Conservation (phyloP, 2,113 vertebrate species). For the Fulica atra region DNA sequence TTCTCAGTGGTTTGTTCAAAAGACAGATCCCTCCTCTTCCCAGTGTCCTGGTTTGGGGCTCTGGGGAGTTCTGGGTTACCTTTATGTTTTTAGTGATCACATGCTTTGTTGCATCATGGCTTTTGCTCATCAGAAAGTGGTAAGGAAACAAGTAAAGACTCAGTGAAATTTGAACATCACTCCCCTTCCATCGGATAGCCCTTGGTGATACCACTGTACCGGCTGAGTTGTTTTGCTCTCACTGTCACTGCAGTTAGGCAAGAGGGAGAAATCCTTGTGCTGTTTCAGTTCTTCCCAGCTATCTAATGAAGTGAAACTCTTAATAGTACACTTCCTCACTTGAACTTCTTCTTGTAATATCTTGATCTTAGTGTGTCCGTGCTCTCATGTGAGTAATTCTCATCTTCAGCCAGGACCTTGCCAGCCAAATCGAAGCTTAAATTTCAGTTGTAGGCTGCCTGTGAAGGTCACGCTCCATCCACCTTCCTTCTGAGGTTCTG, state of each 20-base stretch:
- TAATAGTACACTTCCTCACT: not conserved
- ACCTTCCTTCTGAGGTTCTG: not conserved
- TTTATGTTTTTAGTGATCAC: not conserved
- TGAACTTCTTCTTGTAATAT: not conserved
- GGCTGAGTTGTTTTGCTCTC: not conserved
- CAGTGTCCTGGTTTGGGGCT: not conserved
- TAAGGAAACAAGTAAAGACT: not conserved
- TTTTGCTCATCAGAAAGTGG: not conserved
- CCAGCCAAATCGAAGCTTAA: not conserved
- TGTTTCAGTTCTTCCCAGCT: conserved; percentile 44
- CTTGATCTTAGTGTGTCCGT: not conserved
- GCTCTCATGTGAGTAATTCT: not conserved
- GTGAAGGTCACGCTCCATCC: not conserved
- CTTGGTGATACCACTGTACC: not conserved
- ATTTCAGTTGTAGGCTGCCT: fast-evolving
- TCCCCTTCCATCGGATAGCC: not conserved
- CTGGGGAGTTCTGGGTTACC: not conserved
- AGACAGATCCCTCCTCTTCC: not conserved
- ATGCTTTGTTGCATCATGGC: not conserved
- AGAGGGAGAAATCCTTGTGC: not conserved
- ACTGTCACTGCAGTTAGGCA: not conserved
- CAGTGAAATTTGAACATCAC: not conserved
- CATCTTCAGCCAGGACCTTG: not conserved
- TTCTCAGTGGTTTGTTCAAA: not conserved
- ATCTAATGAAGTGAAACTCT: conserved; percentile 38